Evolutionary conservation across 2,797 vertebrate species (phyloP).

Genomic region (Bradypus variegatus): DNA sequence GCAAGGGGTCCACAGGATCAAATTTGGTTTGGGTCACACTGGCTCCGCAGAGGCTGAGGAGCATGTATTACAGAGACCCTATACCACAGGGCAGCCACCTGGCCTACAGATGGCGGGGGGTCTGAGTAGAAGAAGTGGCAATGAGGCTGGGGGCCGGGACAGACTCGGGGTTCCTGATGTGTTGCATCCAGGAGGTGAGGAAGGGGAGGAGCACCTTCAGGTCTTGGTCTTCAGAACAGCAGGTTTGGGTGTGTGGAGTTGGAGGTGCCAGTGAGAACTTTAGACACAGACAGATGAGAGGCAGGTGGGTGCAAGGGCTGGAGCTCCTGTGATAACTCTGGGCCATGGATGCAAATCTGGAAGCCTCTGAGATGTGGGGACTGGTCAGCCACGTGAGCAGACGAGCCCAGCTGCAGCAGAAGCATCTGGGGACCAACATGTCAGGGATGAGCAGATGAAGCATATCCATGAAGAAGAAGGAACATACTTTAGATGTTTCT

Average conservation of each 20-base stretch:
- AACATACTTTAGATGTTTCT: not conserved
- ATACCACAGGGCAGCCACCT: not conserved
- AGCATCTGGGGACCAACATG: fast-evolving
- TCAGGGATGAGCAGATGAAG: not conserved
- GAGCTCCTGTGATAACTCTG: not conserved
- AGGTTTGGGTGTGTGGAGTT: too few species aligned
- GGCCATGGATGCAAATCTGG: not conserved
- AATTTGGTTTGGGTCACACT: fast-evolving
- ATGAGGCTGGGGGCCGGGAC: not conserved
- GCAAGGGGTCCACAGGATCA: not conserved
- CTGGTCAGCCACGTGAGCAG: not conserved
- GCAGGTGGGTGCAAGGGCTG: not conserved
- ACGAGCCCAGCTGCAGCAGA: not conserved
- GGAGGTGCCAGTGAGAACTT: not conserved
- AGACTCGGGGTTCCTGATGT: not conserved
- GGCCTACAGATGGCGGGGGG: not conserved
- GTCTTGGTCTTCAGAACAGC: not conserved
- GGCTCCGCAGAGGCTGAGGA: not conserved
- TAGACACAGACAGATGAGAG: not conserved
- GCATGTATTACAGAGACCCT: not conserved
- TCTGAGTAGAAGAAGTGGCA: too few species aligned
- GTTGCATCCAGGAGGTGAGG: not conserved
- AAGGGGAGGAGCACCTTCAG: not conserved
- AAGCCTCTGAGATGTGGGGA: fast-evolving
- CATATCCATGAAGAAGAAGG: not conserved